Conservation (phyloP, 2,113 vertebrate genomes). For the Orthonyx spaldingii region DNA sequence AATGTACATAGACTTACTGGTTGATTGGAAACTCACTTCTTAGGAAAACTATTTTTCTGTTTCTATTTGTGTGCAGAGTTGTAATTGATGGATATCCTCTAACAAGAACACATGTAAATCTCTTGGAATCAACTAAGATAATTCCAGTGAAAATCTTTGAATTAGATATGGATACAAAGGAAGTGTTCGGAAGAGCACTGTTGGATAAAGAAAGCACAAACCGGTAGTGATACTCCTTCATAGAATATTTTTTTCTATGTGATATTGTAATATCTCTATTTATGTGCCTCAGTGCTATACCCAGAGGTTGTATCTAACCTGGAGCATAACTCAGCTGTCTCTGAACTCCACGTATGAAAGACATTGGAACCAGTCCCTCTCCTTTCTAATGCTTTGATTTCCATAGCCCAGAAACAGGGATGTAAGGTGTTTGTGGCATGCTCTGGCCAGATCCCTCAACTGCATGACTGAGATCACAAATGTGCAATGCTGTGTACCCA, state of each 20-base stretch:
- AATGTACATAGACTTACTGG: not conserved
- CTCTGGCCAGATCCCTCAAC: not conserved
- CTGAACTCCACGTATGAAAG: not conserved
- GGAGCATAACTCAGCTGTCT: not conserved
- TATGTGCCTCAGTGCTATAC: not conserved
- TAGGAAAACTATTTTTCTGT: not conserved
- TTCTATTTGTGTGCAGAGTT: conserved; percentile 71
- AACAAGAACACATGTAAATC: conserved; percentile 77
- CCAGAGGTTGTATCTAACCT: not conserved
- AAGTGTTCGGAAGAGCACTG: conserved; percentile 83
- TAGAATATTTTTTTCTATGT: not conserved
- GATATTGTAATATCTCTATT: not conserved
- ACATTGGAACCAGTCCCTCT: not conserved
- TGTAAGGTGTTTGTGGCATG: not conserved
- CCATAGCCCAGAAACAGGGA: not conserved
- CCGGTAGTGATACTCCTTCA: conserved; percentile 68
- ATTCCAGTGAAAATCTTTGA: conserved; percentile 86
- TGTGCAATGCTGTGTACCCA: not conserved
- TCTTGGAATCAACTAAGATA: conserved; percentile 79
- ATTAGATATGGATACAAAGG: conserved; percentile 80
- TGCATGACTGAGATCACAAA: not conserved
- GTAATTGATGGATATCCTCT: conserved; percentile 91
- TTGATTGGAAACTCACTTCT: not conserved
- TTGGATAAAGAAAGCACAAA: conserved; percentile 68
- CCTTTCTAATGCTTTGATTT: not conserved